Evolutionary conservation across 2,113 vertebrate genomes (phyloP).

Genomic region (Mellivora capensis): DNA sequence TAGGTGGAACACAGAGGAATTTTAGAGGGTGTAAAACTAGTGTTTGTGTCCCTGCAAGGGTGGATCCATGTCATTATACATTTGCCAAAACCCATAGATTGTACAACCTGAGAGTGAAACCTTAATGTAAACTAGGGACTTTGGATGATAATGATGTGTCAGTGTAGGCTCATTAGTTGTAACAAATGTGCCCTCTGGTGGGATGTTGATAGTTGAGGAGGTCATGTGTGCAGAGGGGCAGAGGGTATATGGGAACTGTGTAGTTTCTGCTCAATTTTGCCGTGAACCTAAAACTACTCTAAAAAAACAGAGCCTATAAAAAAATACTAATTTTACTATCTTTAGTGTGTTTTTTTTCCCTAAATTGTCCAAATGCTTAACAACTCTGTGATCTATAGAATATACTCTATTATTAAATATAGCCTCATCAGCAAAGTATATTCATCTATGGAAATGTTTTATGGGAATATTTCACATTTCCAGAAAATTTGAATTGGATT

Average conservation of each 20-base stretch:
- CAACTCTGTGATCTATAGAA: not conserved
- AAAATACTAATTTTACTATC: not conserved
- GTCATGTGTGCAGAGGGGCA: not conserved
- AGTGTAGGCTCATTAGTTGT: not conserved
- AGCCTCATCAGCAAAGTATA: not conserved
- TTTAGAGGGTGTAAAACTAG: not conserved
- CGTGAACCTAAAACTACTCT: not conserved
- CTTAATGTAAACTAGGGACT: not conserved
- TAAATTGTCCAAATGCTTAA: slow-evolving; percentile 3
- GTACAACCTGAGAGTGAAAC: not conserved
- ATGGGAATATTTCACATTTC: not conserved
- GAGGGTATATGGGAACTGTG: not conserved
- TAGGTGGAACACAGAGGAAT: not conserved
- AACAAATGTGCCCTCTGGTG: not conserved
- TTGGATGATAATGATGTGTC: not conserved
- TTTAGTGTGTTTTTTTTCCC: not conserved
- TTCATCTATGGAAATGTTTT: not conserved
- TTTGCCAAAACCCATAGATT: not conserved
- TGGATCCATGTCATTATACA: too few species aligned
- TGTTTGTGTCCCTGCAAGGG: not conserved
- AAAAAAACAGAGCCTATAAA: not conserved
- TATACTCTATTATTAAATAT: not conserved
- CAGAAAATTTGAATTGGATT: not conserved
- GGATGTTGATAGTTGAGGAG: not conserved
- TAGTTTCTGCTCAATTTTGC: not conserved